Evolutionary conservation across 2,888 invertebrate genomes (phyloP), one percentile per base, ranked within the genome.

Genomic region (Pachymerium ferrugineum): DNA sequence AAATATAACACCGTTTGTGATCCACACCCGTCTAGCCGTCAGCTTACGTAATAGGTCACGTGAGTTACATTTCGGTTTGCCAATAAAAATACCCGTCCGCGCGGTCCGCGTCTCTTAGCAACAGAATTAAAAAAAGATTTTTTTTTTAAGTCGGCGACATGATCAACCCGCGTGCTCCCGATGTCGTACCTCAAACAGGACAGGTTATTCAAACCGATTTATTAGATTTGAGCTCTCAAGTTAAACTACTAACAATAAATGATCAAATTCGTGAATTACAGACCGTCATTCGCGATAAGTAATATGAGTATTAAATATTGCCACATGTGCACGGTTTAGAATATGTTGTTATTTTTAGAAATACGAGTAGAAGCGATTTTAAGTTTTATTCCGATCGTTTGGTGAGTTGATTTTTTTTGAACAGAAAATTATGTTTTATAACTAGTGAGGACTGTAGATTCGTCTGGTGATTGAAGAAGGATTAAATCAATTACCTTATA

Each of bases 341-440:
- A 74, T 73, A 75, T 73, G 25, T 76, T 77, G 78, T 78, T 72
- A 79, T 80, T 87, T 83, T 77, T 82, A 98, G 97, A 82, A 92
- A 91, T 79, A 97, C 97, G 28, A 86, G 90, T 1, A 87, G 96
- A 78, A 94, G 92, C 85, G 98, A 99, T 83, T 99, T 99, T 82
- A 97, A 98, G 82, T 99, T 99, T 84, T 97, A 94, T 83, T 98
- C 98, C 0, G 99, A 99, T 83, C 89, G 99, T 77, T 85, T 99
- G 83, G 88, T 88, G 83, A 84, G 84, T 80, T n/a, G n/a, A n/a
- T n/a, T n/a, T n/a, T n/a, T n/a, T n/a, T n/a, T n/a, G n/a, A n/a
- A n/a, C n/a, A n/a, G 29, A 68, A 30, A 70, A 12, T 67, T 29
- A 5, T 35, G 25, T n/a, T 68, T 68, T 68, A 30, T 25, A 47